Base-by-base conservation (phyloP, 2,888 invertebrate genomes). In the Drosophila hamatofila region DNA sequence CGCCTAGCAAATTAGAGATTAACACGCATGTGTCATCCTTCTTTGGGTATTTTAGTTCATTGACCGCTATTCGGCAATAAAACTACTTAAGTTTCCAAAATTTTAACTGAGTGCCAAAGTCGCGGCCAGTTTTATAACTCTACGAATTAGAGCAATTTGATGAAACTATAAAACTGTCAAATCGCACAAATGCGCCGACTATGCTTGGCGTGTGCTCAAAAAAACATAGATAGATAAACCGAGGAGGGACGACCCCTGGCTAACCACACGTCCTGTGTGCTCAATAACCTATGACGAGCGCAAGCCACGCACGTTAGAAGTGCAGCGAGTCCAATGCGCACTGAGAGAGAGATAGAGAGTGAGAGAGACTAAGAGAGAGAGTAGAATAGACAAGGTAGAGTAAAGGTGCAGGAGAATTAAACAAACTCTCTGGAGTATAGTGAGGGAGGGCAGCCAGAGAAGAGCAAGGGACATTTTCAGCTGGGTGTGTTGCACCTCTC, bases 1-100 rank as follows among this genome's bases (percentile, higher is more conserved):
- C 84, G 78, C 65, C 83, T 77, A 89, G 89, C 90, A 90, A 90
- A 89, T 89, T 89, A 83, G 80, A 89, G 85, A 88, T 89, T 90
- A 90, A 78, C 89, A 89, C 91, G 89, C 91, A 89, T 88, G 80
- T 86, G 86, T 75, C 88, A 85, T 88, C 88, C 84, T 72, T 83
- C 72, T 78, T 58, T 9, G 65, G 51, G 25, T 27, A 64, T 49
- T 48, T 60, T 65, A 58, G 89, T 89, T 89, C 89, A 84, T 77
- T 79, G 87, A 89, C 84, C 84, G 88, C 27, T 67, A 25, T 46
- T 51, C 44, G 71, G 75, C 88, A 70, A 82, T 83, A 83, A 87
- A 87, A 72, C 52, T 51, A 68, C 70, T 69, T 72, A 72, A 81
- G 73, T 73, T 62, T 56, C 30, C 48, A 62, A 72, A 75, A 86